Evolutionary conservation across 2,888 invertebrate genomes (phyloP), one percentile per base, ranked within the genome.

Genomic region (Parascotia fuliginaria): DNA sequence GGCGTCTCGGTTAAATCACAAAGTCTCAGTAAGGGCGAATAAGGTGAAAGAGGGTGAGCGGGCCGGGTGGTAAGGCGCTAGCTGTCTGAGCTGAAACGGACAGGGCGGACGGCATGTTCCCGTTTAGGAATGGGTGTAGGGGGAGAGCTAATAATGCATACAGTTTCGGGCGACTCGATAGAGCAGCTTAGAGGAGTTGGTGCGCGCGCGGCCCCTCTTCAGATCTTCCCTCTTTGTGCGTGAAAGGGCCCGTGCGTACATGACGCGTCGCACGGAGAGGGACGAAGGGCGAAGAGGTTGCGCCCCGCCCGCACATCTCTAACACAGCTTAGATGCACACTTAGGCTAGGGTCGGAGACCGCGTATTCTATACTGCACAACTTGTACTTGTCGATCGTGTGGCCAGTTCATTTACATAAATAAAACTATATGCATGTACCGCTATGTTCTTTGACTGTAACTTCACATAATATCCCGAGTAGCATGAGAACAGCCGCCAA

Each of bases 91-190:
- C 24, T 24, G 7, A 24, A 72, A 55, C 67, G 75, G 65, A 65
- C 42, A 27, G 44, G 34, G 36, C 34, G 76, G 76, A 65, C 65
- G 71, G 61, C 71, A 65, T 63, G 65, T 76, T 68, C 73, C 70
- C 66, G 54, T 41, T 52, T 48, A 48, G 59, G 70, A 47, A 63
- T 53, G 69, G 42, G 76, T 71, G 76, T 66, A 73, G 78, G 81
- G 77, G 79, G 78, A 68, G 63, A 71, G 79, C 81, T 85, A 84
- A 87, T 88, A 87, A 87, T 83, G 87, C 84, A 83, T 83, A 83
- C 85, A 77, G 85, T 85, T 87, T 89, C 83, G 76, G 79, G 64
- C 74, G 79, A 86, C 81, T 83, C 85, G 83, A 85, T 85, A 79
- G 76, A 80, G 78, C 77, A 68, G 58, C 74, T 62, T 72, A 75